A percentile compares a stretch with the other conserved stretches of the same genome.
These are phyloP conservation scores for Misgurnus anguillicaudatus DNA, from an alignment of 2,113 vertebrate genomes.

Conservation along the genomic window DNA sequence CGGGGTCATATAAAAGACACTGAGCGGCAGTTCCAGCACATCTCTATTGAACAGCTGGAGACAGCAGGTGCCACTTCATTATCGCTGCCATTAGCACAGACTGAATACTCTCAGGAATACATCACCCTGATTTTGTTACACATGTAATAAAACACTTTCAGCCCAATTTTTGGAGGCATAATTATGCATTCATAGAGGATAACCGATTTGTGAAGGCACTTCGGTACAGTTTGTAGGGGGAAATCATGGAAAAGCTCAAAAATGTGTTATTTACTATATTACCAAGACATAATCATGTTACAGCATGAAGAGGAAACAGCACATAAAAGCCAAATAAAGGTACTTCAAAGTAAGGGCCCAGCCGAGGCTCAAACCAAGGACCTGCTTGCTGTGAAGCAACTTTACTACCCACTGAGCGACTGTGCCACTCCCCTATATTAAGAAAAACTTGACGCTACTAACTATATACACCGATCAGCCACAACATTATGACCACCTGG, in stretches of 20 bases:
- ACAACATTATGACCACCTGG: no score
- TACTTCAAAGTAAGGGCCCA: no score
- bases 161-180: not conserved
- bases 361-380: no score
- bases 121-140: conserved; percentile 21
- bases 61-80: conserved; percentile 19
- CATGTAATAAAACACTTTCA: conserved; percentile 18
- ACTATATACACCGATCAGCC: no score
- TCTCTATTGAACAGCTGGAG: conserved; percentile 32
- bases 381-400: no score
- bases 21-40: not conserved
- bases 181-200: not conserved
- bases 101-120: conserved; percentile 18
- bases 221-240: not conserved
- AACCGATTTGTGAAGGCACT: not conserved
- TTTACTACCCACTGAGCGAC: no score
- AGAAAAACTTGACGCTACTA: no score
- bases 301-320: not conserved
- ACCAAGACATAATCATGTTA: not conserved
- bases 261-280: not conserved
- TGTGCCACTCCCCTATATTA: no score
- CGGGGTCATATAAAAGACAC: not conserved
- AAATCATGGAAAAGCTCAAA: not conserved
- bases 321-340: not conserved
- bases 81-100: conserved; percentile 7